phyloP scores from a whole-genome alignment of 2,113 vertebrate species.

The Mesembrinibis cayennensis region DNA sequence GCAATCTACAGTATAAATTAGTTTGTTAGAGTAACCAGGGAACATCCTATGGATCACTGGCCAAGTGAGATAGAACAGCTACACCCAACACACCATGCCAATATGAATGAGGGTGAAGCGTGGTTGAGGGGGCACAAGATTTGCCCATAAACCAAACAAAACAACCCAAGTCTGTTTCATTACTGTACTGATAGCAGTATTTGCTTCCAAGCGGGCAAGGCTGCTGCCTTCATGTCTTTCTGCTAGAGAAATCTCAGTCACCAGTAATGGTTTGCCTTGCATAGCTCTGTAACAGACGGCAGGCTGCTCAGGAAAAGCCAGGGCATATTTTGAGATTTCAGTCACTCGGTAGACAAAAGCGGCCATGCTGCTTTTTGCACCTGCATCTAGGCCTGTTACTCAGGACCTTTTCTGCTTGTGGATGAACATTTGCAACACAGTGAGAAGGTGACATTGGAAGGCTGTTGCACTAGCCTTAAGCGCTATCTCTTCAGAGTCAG shows the following conservation, averaged over 20 bases:
- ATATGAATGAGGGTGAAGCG: not conserved
- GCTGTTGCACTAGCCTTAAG: not conserved
- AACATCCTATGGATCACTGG: not conserved
- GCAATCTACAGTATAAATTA: constrained; percentile 79
- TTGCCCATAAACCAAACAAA: not conserved
- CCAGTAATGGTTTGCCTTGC: not conserved
- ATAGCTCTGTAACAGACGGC: not conserved
- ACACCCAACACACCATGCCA: rapidly evolving
- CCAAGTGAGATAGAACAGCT: not conserved
- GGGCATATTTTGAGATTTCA: not conserved
- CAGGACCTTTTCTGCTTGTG: not conserved
- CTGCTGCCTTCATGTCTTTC: not conserved
- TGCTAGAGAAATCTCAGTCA: constrained; percentile 31
- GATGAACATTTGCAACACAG: not conserved
- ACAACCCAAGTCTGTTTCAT: not conserved
- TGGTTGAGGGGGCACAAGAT: not conserved
- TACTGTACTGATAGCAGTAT: not conserved
- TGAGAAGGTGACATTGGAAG: not conserved
- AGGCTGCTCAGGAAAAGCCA: constrained; percentile 26
- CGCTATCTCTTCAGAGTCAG: not conserved
- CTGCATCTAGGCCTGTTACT: not conserved
- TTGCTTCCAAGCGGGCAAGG: not conserved
- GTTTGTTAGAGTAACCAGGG: not conserved
- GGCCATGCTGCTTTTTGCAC: not conserved
- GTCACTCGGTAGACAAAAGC: not conserved